Base-by-base conservation (phyloP, 2,797 vertebrate genomes). In the Enteromius thamalakanensis region DNA sequence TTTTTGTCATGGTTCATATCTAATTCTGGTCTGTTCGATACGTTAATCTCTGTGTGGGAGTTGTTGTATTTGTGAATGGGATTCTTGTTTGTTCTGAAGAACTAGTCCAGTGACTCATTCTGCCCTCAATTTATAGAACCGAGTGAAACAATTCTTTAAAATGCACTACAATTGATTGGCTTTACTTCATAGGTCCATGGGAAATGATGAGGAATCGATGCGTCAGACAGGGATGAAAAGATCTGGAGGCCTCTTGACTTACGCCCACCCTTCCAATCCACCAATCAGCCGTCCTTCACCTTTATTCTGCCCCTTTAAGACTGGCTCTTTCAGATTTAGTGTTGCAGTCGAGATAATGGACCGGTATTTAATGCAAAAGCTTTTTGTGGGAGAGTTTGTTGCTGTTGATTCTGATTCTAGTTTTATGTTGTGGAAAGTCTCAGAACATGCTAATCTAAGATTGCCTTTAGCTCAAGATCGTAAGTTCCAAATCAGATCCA, bases 81-180 rank as follows among this genome's bases (percentile, higher is more conserved):
- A 17, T 76, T 76, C 21, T 45, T 47, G 29, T 65, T 65, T 58
- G 29, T 42, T 72, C 37, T 11, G 45, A 12, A 79, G 42, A 64
- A 79, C 15, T 23, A 29, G 23, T 80, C 83, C 12, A n/a, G 19
- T 84, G 77, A 84, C 71, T 70, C 45, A 14, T 51, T 26, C 26
- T 75, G 79, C 34, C 62, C 79, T 79, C 29, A 78, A 67, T 67
- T 82, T 29, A 76, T 65, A 85, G 85, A 81, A 68, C 53, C 11
- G 65, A 34, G 76, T 71, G 67, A 51, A 79, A 76, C 12, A 81
- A 55, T 76, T 81, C 72, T 80, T n/a, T 67, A 78, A 77, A 53
- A 85, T 82, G 67, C 79, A 78, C 79, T 79, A 51, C 76, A 69
- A 89, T 87, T 85, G 85, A 89, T 88, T 82, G 40, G 12, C 64